Evolutionary conservation across 92 coral and sea anemone genomes (phyloP), one percentile per base, ranked within the genome.

Genomic region (Muricea muricata): DNA sequence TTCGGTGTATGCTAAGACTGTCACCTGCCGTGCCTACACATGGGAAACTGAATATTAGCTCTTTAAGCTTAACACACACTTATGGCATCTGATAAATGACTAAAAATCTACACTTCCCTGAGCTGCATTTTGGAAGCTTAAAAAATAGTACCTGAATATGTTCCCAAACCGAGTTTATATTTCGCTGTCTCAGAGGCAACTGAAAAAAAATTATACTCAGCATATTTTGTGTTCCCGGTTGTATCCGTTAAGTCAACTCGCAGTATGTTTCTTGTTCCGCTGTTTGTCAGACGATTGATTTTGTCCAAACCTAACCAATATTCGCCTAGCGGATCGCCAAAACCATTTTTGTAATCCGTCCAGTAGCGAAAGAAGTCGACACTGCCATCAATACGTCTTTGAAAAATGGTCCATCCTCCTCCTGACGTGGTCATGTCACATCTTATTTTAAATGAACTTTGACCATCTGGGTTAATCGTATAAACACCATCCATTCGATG

Each of bases 351-450:
- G 50, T 73, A 73, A 39, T 41, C 56, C 8, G 1, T n/a, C 79
- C 79, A 73, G 3, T 31, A 4, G 28, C 56, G 79, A 20, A n/a
- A 46, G 37, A 73, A 73, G 37, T 46, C 34, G 11, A 41, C 57
- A 21, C 79, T 73, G 3, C 79, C 79, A 42, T 52, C 60, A 20
- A 52, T 7, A 6, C 72, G 35, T 65, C 72, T 65, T 21, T 65
- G 72, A 65, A 65, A 42, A 34, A 73, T 41, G 24, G 79, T 73
- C 79, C 79, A 73, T 18, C 79, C 79, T 8, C 79, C 79, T 11
- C 57, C 57, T 15, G 56, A 39, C 12, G 79, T 73, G 5, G 58
- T 73, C 79, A 73, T 73, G 20, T 73, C 79, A 46, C 79, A 73
- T 41, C 79, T 18, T 26, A 73, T 60, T 23, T 73, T 41, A 29